Evolutionary conservation across 30 jellyfish, hydroid and myxozoan species (phyloP), one percentile per base, ranked within the genome.

Genomic region (Hydractinia symbiolongicarpus): DNA sequence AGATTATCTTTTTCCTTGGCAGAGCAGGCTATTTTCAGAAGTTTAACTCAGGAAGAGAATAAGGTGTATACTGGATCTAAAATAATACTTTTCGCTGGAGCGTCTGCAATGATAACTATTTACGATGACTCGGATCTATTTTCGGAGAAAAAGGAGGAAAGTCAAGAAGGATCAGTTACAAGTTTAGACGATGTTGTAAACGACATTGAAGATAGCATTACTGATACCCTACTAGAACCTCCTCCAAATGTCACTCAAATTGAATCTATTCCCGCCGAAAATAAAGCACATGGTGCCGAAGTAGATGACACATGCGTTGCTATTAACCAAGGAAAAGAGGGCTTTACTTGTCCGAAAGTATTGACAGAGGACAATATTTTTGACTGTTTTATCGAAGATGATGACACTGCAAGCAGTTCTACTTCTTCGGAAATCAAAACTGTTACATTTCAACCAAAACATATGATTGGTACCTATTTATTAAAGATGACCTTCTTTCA

Each of bases 401-500:
- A 58, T 16, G 69, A 58, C 69, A 10, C 10, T 57, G 68, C 10
- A 57, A 57, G 68, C n/a, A 13, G 69, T 58, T 11, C 69, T 11
- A 11, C 69, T 58, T 58, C 69, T 13, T 11, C 17, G 15, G 69
- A 58, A 0, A 58, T 58, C 19, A 13, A 58, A 58, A 58, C 69
- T 13, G 15, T 11, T 16, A 58, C 69, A 11, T 58, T 58, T 58
- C 17, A 58, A 58, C 69, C 69, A 13, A 58, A 16, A 16, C 69
- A 58, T 11, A 58, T 58, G 2, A 58, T 58, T 11, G 19, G 69
- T 16, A 58, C 17, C 69, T 58, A 58, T 58, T 58, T 58, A 16
- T 58, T 58, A 58, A 30, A 58, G 69, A 58, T 58, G 69, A 58
- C 69, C 19, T 58, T 58, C 69, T 58, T 58, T 16, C 69, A 58